Percentiles rank a stretch among this genome's conserved stretches.
phyloP scores from a whole-genome alignment of 2,113 vertebrate species.

The Microtus montanus region DNA sequence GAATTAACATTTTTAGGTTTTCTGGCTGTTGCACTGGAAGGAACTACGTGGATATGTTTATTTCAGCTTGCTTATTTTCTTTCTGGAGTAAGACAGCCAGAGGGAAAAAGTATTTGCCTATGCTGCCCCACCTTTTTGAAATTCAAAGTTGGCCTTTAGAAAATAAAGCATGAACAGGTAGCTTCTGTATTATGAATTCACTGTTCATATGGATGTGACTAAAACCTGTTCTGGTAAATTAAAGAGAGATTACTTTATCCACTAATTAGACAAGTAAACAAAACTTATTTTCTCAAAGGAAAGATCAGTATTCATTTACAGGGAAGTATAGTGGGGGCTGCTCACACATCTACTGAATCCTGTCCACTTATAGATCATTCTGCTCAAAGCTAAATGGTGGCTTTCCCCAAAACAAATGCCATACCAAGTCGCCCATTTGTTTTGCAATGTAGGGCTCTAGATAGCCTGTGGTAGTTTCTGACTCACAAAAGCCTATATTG shows the following conservation, averaged over 20 bases:
- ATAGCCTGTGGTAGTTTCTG: not conserved
- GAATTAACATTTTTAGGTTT: slow-evolving; percentile 86
- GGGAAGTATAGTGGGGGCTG: not conserved
- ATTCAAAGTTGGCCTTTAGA: not conserved
- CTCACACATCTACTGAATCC: too few relatives aligned
- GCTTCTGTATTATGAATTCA: not conserved
- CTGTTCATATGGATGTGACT: not conserved
- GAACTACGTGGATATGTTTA: not conserved
- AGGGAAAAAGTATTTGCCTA: not conserved
- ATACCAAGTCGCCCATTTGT: not conserved
- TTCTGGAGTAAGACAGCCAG: not conserved
- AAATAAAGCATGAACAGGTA: not conserved
- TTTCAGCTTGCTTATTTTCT: not conserved
- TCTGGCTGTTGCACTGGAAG: slow-evolving; percentile 90
- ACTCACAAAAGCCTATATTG: not conserved
- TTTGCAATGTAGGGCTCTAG: not conserved
- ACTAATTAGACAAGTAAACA: not conserved
- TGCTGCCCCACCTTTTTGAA: not conserved
- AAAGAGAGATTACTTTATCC: not conserved
- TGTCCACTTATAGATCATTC: not conserved
- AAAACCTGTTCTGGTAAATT: not conserved
- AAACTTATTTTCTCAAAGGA: not conserved
- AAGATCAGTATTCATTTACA: not conserved
- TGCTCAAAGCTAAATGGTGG: not conserved
- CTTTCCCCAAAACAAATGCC: not conserved